A percentile compares a stretch with the other conserved stretches of the same genome.
These are phyloP conservation scores for Corythornis vintsioides DNA, from an alignment of 2,113 vertebrate genomes.

Conservation along the genomic window DNA sequence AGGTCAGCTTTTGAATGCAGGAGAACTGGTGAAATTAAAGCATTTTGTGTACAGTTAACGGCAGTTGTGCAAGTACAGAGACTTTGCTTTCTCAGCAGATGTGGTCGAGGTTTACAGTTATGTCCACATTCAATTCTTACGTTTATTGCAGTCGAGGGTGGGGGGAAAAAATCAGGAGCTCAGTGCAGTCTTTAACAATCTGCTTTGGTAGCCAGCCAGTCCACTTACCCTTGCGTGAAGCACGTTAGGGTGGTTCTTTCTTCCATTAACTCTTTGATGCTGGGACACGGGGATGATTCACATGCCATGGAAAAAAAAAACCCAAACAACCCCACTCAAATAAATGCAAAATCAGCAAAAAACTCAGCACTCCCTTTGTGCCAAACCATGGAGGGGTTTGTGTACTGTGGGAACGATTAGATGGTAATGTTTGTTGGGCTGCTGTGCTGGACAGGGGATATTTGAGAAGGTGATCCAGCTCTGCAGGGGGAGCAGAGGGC, in stretches of 20 bases:
- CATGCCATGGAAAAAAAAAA: neutral
- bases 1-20: slow-evolving; percentile 37
- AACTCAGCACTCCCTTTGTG: neutral
- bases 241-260: slow-evolving; percentile 1
- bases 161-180: slow-evolving; percentile 35
- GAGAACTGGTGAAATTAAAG: slow-evolving; percentile 48
- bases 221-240: slow-evolving; percentile 21
- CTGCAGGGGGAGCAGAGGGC: neutral
- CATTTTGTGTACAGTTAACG: slow-evolving; percentile 28
- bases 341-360: neutral
- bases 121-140: neutral
- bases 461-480: neutral
- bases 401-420: neutral
- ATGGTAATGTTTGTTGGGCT: neutral
- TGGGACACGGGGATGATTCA: neutral
- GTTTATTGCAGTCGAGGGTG: neutral
- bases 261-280: slow-evolving; percentile 37
- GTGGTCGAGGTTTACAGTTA: slow-evolving; percentile 38
- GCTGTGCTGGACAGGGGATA: neutral
- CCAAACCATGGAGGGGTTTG: neutral
- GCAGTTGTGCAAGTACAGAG: slow-evolving; percentile 44
- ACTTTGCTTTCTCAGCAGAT: slow-evolving; percentile 62
- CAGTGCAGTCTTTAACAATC: neutral
- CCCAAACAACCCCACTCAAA: neutral
- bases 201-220: slow-evolving; percentile 44